Base-by-base conservation (phyloP, 2,888 invertebrate genomes). In the Cheilosia impressa region DNA sequence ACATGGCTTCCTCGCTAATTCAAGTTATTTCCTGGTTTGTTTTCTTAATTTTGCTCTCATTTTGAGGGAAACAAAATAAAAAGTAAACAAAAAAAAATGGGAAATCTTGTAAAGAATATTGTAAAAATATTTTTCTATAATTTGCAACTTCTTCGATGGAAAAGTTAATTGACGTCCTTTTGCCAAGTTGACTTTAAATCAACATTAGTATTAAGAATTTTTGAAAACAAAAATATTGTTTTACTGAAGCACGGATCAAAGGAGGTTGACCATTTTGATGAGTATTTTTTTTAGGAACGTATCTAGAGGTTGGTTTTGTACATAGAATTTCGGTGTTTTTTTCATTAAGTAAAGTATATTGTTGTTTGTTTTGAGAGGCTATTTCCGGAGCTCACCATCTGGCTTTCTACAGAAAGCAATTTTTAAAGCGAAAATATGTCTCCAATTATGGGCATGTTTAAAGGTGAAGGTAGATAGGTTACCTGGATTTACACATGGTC, bases 111-210 rank as follows among this genome's bases (percentile, higher is more conserved):
- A 60, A 5, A 34, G 50, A 31, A 38, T 13, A 38, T 38, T 71
- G 55, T 50, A 41, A 71, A 78, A 78, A 71, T 78, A 78, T 78
- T 78, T 78, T 69, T 24, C 47, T 78, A 71, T 63, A 71, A 71
- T 65, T 71, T 77, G 68, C 53, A 24, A 69, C 62, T 69, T 50
- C 27, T 62, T 10, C 63, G 24, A 69, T 58, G 52, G 27, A 24
- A 13, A 69, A 45, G 62, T 69, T 62, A 77, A 77, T 77, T 77
- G 69, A 45, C 22, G 17, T 52, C 41, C 52, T 13, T 27, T 72
- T 41, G 31, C 13, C 7, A 60, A 55, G 45, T 53, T 13, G 27
- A 45, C 45, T 63, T 62, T 17, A 52, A 53, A 73, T 63, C 45
- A 53, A 73, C 63, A 73, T 75, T 66, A 57, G 75, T 22, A 6